Evolutionary conservation across 2,113 vertebrate species (phyloP).

Genomic region (Seriola aureovittata): DNA sequence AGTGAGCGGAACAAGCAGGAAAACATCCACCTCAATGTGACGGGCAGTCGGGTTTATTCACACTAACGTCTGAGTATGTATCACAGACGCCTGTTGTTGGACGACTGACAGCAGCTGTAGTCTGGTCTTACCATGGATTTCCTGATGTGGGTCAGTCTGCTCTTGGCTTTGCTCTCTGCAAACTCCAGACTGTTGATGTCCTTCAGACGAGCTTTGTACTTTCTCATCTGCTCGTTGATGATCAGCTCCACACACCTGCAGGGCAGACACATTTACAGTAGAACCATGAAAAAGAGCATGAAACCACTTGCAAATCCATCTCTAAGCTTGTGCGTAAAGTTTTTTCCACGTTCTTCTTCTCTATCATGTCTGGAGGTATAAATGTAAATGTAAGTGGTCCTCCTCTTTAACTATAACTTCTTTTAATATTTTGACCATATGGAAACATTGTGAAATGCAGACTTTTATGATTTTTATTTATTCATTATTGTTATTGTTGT

Average conservation of each 20-base stretch:
- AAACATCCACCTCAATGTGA: neutral
- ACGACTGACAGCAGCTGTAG: neutral
- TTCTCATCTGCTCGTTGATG: constrained; percentile 96
- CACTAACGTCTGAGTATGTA: neutral
- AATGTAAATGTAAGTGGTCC: too few relatives aligned
- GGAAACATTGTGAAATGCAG: too few relatives aligned
- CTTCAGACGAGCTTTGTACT: constrained; percentile 95
- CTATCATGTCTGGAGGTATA: too few relatives aligned
- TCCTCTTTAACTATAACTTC: too few relatives aligned
- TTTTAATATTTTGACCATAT: too few relatives aligned
- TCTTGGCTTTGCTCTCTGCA: constrained; percentile 97
- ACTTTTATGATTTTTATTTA: too few relatives aligned
- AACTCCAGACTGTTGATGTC: constrained; percentile 98
- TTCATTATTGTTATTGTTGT: too few relatives aligned
- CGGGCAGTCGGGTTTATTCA: neutral
- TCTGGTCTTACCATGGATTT: constrained; percentile 93
- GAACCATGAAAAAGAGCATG: too few relatives aligned
- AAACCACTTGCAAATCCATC: neutral
- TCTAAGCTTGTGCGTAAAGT: neutral
- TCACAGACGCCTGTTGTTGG: neutral
- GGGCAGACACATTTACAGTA: neutral
- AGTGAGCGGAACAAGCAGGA: constrained; percentile 23
- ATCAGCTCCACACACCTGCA: constrained; percentile 94
- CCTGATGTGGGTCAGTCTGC: constrained; percentile 92
- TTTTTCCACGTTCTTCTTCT: too few relatives aligned